Evolutionary conservation across 2,888 invertebrate genomes (phyloP), one percentile per base, ranked within the genome.

Genomic region (Schizaphis graminum): DNA sequence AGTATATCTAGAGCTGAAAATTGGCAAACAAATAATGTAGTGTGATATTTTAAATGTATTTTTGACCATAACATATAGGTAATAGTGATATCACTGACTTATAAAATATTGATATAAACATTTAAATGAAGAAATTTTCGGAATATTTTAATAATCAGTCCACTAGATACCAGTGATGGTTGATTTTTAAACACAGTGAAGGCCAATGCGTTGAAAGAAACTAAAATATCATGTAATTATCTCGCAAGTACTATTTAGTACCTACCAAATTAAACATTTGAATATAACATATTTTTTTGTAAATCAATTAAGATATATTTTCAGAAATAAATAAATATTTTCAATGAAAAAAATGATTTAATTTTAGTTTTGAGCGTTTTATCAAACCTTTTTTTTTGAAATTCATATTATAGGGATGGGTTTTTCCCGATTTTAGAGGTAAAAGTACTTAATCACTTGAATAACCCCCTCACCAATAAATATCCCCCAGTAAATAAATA

Each of bases 391-490:
- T 28, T n/a, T n/a, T 67, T 67, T 67, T n/a, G 16, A 11, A 13
- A n/a, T 28, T 28, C 28, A 28, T 28, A 49, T 49, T 49, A 49
- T 13, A 3, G 28, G 0, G 11, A n/a, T n/a, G 16, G 1, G n/a
- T 16, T 67, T n/a, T n/a, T 7, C 8, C 0, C 1, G 2, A 7
- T n/a, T 67, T 67, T n/a, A 67, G n/a, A n/a, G 5, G 0, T 3
- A 35, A 7, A 16, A 1, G 2, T 0, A 35, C 13, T 67, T 35
- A 67, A 16, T 67, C n/a, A 16, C 26, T n/a, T 67, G n/a, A 16
- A 67, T 16, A 0, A 16, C n/a, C n/a, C 8, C 35, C 21, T 3
- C 8, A 2, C 21, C 35, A 35, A 3, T 53, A 16, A 16, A 53
- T 21, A 35, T 35, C 8, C 5, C 35, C 8, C 7, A 41, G 21